Base-by-base conservation (phyloP, 1,140 invertebrate species). In the Drosophila eugracilis region DNA sequence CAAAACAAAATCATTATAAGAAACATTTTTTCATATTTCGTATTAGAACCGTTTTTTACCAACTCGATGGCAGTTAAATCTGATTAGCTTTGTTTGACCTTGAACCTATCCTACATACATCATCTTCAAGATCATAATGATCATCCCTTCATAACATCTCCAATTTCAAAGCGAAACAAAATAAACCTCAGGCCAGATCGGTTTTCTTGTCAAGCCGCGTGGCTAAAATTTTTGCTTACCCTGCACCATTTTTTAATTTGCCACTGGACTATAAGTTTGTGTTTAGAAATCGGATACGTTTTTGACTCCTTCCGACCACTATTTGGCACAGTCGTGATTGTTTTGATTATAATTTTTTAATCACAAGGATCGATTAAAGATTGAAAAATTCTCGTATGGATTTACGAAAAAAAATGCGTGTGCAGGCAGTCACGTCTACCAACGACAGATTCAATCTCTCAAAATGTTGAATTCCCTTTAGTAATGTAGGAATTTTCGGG, bases 361-460 rank as follows among this genome's bases (percentile, higher is more conserved):
- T n/a, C n/a, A n/a, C n/a, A n/a, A n/a, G n/a, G n/a, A n/a, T n/a
- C n/a, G n/a, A n/a, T n/a, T n/a, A n/a, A n/a, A n/a, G n/a, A n/a
- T n/a, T n/a, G n/a, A n/a, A n/a, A n/a, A n/a, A n/a, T n/a, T n/a
- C n/a, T n/a, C n/a, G 6, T 12, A 12, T 3, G 3, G 9, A 32
- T 12, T n/a, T n/a, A n/a, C n/a, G n/a, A 32, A 7, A 28, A 17
- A 10, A 17, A 10, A n/a, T 37, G n/a, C 24, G 12, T 50, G 44
- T 52, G 45, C 45, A 34, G 28, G 22, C 36, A 53, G 60, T 53
- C 63, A 67, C 63, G 63, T 67, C 60, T 22, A 19, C 63, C 63
- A 36, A 65, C n/a, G 14, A 28, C 6, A 1, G 17, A 19, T 65
- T 26, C 44, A 32, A 41, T 19, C 15, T 4, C 9, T 21, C 4